Percentiles rank a stretch among this genome's conserved stretches.
phyloP scores from a whole-genome alignment of 2,797 vertebrate species.

The Muscicapa striata region DNA sequence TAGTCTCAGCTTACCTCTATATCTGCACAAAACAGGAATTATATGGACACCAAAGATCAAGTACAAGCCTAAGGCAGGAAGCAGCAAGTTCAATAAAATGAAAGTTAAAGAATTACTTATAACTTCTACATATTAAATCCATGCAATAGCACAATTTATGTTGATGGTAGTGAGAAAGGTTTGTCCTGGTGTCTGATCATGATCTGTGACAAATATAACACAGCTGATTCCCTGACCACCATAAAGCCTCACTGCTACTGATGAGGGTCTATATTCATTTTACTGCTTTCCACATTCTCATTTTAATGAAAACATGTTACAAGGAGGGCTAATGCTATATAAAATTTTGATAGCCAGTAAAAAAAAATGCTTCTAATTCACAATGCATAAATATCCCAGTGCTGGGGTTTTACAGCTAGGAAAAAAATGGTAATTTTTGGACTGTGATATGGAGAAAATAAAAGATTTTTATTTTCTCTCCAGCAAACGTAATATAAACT shows the following conservation, averaged over 20 bases:
- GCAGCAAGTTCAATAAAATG: neutral
- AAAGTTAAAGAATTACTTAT: neutral
- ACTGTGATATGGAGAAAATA: neutral
- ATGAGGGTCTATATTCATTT: neutral
- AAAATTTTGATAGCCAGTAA: neutral
- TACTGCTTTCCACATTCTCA: neutral
- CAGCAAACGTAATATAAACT: neutral
- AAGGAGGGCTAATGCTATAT: neutral
- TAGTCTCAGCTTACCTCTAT: neutral
- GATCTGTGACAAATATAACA: neutral
- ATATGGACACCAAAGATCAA: neutral
- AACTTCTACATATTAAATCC: neutral
- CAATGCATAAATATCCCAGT: neutral
- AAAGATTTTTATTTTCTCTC: slow-evolving; percentile 3
- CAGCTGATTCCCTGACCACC: neutral
- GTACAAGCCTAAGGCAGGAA: neutral
- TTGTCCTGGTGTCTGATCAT: neutral
- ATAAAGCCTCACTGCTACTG: neutral
- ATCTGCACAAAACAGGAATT: neutral
- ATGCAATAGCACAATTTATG: neutral
- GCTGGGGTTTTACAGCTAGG: neutral
- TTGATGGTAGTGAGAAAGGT: neutral
- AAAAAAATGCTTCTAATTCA: slow-evolving; percentile 2
- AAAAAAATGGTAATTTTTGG: neutral
- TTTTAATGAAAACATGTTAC: neutral